Conservation (phyloP, 2,797 vertebrate genomes). For the Neoniphon sammara region DNA sequence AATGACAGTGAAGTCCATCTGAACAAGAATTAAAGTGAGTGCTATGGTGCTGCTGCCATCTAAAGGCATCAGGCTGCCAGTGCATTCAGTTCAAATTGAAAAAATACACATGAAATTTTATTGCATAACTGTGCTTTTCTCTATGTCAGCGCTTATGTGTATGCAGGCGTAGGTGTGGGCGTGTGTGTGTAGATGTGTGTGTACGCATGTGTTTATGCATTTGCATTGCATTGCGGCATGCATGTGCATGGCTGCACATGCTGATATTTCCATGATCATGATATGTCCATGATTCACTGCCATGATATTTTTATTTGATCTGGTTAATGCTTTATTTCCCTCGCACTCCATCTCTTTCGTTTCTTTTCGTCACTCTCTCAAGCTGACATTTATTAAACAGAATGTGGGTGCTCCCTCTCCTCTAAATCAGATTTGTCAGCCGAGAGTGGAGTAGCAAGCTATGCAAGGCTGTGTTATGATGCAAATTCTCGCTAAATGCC, state of each 20-base stretch:
- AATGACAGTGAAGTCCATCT: constrained; percentile 23
- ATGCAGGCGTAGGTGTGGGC: background rate
- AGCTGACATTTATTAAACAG: constrained; percentile 28
- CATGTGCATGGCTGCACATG: background rate
- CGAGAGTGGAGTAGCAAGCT: constrained; percentile 11
- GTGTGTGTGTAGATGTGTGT: background rate
- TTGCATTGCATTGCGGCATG: background rate
- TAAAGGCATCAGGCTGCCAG: constrained; percentile 57
- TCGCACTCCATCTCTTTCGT: background rate
- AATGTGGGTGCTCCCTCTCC: constrained; percentile 9
- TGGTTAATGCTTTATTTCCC: background rate
- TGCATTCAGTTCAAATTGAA: constrained; percentile 42
- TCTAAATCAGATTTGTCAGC: constrained; percentile 38
- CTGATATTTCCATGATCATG: no score
- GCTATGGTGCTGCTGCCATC: constrained; percentile 74
- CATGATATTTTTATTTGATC: background rate
- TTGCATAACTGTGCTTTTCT: constrained; percentile 15
- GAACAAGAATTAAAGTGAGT: constrained; percentile 16
- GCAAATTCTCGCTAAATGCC: constrained; percentile 48
- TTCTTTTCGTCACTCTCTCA: constrained; percentile 13
- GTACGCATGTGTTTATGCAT: background rate
- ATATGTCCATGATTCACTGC: constrained; percentile 5
- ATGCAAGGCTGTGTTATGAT: constrained; percentile 28
- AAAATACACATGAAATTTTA: constrained; percentile 11
- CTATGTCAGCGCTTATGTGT: constrained; percentile 3